These are phyloP conservation scores for Urocolius indicus DNA, from an alignment of 2,113 vertebrate species.

Conservation along the genomic window DNA sequence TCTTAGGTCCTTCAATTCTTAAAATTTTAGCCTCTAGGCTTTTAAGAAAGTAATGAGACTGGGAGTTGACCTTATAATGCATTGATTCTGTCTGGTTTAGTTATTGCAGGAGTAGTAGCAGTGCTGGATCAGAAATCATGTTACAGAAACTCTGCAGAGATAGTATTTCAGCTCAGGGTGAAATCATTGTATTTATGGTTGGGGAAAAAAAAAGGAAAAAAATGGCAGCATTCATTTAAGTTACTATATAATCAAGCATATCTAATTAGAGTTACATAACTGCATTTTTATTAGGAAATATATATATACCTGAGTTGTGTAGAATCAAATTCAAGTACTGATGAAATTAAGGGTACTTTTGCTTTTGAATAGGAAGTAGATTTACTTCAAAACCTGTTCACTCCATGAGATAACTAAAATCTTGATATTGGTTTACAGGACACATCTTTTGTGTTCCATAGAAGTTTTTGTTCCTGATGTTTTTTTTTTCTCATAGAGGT, in stretches of 20 bases:
- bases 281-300: background rate
- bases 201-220: background rate
- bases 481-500: fast-evolving
- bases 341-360: background rate
- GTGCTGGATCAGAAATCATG: background rate
- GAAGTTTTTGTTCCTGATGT: background rate
- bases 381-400: background rate
- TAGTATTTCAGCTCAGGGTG: background rate
- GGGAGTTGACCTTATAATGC: background rate
- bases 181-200: background rate
- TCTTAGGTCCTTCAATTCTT: background rate
- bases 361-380: background rate
- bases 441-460: background rate
- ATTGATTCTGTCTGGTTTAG: background rate
- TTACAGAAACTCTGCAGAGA: background rate
- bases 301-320: background rate
- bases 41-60: background rate
- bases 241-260: background rate
- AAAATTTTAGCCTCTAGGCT: background rate
- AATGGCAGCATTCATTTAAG: background rate
- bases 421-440: background rate
- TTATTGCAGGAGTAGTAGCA: background rate
- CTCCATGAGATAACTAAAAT: background rate
- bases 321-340: background rate
- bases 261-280: background rate